Evolutionary conservation across 2,113 vertebrate genomes (phyloP).

Genomic region (Hippocampus mohnikei): DNA sequence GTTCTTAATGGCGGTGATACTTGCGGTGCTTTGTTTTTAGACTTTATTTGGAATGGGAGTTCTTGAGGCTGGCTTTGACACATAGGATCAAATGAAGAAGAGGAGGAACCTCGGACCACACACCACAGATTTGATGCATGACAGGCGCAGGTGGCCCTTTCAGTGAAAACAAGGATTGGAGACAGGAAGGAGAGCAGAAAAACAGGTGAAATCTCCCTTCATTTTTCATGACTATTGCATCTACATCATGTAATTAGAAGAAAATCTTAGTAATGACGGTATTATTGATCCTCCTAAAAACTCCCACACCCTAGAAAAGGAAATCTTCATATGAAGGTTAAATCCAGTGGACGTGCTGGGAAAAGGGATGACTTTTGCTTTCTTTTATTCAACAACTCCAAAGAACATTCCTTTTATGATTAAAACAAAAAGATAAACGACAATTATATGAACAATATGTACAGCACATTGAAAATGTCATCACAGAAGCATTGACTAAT

Average conservation of each 20-base stretch:
- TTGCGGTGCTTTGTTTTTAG: slow-evolving; percentile 49
- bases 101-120: slow-evolving; percentile 42
- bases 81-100: slow-evolving; percentile 58
- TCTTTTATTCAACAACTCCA: not conserved
- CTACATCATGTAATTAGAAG: slow-evolving; percentile 74
- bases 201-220: slow-evolving; percentile 13
- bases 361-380: not conserved
- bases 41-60: slow-evolving; percentile 63
- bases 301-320: slow-evolving; percentile 48
- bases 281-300: slow-evolving; percentile 76
- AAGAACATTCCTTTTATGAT: not conserved
- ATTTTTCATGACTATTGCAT: not conserved
- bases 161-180: slow-evolving; percentile 19
- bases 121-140: slow-evolving; percentile 73
- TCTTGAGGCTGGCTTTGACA: slow-evolving; percentile 50
- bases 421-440: not conserved
- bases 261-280: slow-evolving; percentile 84
- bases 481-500: too few relatives aligned
- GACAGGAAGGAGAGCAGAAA: slow-evolving; percentile 18
- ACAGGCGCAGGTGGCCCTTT: not conserved
- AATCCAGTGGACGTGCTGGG: not conserved
- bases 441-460: too few relatives aligned
- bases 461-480: too few relatives aligned
- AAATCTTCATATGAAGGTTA: slow-evolving; percentile 49
- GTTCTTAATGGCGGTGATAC: slow-evolving; percentile 55